A percentile compares a stretch with the other conserved stretches of the same genome.
Conservation (phyloP, 2,888 invertebrate genomes). For the Drosophila recens region DNA sequence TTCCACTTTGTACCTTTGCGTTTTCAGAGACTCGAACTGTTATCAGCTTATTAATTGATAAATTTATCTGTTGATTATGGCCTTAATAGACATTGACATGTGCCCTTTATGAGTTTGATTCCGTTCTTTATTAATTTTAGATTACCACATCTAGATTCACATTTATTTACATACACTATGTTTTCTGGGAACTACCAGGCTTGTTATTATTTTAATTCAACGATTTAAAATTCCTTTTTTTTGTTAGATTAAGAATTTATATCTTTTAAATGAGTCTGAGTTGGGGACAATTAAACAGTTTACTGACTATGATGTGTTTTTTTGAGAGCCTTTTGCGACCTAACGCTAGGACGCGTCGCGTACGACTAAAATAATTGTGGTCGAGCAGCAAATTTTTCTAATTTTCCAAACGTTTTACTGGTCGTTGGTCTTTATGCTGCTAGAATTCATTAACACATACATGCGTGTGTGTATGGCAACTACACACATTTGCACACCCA, state of each 20-base stretch:
- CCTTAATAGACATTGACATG: constrained; percentile 39
- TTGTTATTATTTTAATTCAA: not conserved
- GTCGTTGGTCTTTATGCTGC: constrained; percentile 31
- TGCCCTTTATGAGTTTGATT: constrained; percentile 24
- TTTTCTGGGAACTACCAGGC: not conserved
- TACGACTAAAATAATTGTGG: constrained; percentile 66
- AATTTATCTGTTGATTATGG: constrained; percentile 64
- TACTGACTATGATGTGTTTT: not conserved
- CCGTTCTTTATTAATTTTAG: constrained; percentile 26
- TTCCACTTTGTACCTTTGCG: not conserved
- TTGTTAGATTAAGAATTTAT: not conserved
- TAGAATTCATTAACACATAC: constrained; percentile 38
- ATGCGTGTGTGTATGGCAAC: constrained; percentile 5
- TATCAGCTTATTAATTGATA: constrained; percentile 70
- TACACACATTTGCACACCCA: constrained; percentile 5
- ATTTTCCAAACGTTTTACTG: constrained; percentile 69
- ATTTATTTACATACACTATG: constrained; percentile 2
- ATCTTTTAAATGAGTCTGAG: not conserved
- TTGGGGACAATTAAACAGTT: not conserved
- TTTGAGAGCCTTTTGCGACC: constrained; percentile 50
- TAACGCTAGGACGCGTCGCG: constrained; percentile 75
- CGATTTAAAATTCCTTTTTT: not conserved
- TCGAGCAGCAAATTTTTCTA: constrained; percentile 66
- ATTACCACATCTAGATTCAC: constrained; percentile 21
- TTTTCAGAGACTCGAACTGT: constrained; percentile 15